Conservation (phyloP, 2,797 vertebrate genomes). For the Clarias laeviceps region DNA sequence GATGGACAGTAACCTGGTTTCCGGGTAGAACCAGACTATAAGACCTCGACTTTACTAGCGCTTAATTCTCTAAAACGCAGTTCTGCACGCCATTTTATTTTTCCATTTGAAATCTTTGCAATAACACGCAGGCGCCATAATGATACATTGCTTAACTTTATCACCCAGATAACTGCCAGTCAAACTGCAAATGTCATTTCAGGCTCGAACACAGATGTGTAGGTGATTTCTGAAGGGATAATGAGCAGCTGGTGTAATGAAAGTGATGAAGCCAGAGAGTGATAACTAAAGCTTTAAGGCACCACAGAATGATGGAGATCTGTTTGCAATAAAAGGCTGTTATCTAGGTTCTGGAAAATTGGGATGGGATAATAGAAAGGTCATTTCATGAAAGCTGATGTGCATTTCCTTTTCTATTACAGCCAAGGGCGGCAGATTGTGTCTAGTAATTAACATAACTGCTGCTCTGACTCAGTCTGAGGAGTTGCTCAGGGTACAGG, state of each 20-base stretch:
- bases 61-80: not conserved
- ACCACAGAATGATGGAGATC: not conserved
- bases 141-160: not conserved
- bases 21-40: not conserved
- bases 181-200: conserved; percentile 20
- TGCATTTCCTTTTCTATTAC: conserved; percentile 15
- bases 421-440: not conserved
- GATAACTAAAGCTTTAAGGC: not conserved
- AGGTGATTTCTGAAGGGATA: conserved; percentile 15
- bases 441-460: conserved; percentile 11
- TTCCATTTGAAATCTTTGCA: not conserved
- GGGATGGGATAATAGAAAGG: conserved; percentile 43
- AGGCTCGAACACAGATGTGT: conserved; percentile 13
- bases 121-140: not conserved
- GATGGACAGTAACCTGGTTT: not conserved
- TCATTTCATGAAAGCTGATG: conserved; percentile 30
- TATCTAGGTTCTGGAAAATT: conserved; percentile 46
- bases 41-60: not conserved
- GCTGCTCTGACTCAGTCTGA: not conserved
- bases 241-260: conserved; percentile 16
- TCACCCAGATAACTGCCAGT: not conserved
- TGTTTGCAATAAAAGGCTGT: conserved; percentile 38
- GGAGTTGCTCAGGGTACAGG: not conserved
- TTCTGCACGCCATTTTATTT: not conserved
- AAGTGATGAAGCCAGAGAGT: conserved; percentile 22